phyloP scores from a whole-genome alignment of 2,888 invertebrate genomes.

The Melinaea marsaeus region DNA sequence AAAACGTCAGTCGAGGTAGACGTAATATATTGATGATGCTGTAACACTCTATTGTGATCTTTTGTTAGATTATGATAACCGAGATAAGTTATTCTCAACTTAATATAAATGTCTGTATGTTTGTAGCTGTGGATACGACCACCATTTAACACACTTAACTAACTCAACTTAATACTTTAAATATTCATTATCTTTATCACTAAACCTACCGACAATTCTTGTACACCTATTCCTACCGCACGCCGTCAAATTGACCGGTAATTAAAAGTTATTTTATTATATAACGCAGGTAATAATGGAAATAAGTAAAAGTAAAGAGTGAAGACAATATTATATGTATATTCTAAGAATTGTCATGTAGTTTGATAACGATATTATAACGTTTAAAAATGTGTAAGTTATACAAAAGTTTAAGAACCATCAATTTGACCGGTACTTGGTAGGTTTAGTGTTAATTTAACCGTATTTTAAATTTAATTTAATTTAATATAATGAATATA shows the following conservation, averaged over 20 bases:
- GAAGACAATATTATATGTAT: no score
- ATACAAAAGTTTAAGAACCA: no score
- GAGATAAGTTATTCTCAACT: slow-evolving; percentile 72
- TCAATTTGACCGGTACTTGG: no score
- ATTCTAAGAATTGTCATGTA: no score
- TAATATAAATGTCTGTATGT: slow-evolving; percentile 66
- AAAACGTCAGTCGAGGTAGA: slow-evolving; percentile 28
- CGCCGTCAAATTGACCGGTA: no score
- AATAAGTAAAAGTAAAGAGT: no score
- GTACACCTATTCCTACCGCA: neutral
- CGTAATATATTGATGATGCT: slow-evolving; percentile 74
- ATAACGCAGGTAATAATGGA: no score
- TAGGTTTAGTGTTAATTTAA: neutral
- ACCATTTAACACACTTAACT: slow-evolving; percentile 22
- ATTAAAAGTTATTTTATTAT: no score
- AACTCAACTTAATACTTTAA: slow-evolving; percentile 9
- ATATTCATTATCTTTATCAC: neutral
- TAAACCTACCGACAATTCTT: no score
- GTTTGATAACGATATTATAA: no score
- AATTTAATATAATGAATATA: slow-evolving; percentile 6
- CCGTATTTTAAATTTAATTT: neutral
- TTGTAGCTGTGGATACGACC: slow-evolving; percentile 41
- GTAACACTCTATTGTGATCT: slow-evolving; percentile 75
- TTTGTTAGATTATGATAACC: slow-evolving; percentile 76
- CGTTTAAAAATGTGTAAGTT: no score